Conservation (phyloP, 1,140 invertebrate species). For the Chironomus striatipennis region DNA sequence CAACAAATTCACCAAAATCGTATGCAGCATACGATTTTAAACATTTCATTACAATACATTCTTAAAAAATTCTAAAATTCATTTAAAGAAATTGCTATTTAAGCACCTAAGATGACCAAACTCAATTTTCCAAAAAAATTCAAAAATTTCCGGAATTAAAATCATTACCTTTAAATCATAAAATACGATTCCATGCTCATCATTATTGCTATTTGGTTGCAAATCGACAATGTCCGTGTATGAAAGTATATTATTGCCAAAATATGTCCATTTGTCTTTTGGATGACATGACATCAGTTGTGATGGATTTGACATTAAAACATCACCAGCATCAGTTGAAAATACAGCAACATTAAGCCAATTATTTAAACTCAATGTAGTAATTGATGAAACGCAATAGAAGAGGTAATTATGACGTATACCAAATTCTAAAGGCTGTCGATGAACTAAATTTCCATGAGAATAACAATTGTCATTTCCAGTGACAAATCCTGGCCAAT, state of each 20-base stretch:
- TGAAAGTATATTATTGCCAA: background rate
- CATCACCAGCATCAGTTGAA: background rate
- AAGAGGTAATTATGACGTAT: background rate
- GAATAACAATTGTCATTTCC: background rate
- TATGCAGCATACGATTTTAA: too few relatives aligned
- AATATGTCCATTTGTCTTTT: background rate
- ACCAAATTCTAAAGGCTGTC: background rate
- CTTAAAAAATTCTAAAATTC: too few relatives aligned
- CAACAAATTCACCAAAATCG: too few relatives aligned
- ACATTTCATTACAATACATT: too few relatives aligned
- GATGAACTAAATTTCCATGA: background rate
- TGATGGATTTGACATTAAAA: background rate
- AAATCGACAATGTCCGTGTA: background rate
- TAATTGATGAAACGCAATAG: background rate
- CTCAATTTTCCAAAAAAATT: background rate
- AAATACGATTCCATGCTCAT: background rate
- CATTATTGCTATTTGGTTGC: background rate
- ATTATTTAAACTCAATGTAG: background rate
- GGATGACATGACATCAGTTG: background rate
- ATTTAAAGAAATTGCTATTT: too few relatives aligned
- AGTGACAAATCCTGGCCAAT: background rate
- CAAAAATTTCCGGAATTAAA: too few relatives aligned
- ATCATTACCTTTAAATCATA: background rate
- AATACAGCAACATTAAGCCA: background rate
- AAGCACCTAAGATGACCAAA: too few relatives aligned